phyloP scores from a whole-genome alignment of 2,797 vertebrate genomes.

The Apodemus agrarius region DNA sequence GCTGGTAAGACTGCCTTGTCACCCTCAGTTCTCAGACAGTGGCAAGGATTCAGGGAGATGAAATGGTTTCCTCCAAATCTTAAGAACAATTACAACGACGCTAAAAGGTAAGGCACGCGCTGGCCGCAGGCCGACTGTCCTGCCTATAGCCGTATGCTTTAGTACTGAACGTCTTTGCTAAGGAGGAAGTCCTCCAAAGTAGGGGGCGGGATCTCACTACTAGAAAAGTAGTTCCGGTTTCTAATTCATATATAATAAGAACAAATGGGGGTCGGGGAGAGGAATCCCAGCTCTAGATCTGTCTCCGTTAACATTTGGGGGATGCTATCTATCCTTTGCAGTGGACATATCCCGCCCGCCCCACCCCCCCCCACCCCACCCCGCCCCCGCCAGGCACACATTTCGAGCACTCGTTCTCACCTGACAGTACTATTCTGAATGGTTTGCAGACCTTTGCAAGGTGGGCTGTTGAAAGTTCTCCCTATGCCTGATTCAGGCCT shows the following conservation, averaged over 20 bases:
- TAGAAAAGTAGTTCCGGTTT: conserved; percentile 3
- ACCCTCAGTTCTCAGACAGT: conserved; percentile 2
- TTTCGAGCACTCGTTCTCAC: not conserved
- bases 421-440: not conserved
- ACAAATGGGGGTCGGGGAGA: not conserved
- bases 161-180: not conserved
- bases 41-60: not conserved
- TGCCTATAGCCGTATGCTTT: not conserved
- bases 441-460: not conserved
- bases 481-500: not conserved
- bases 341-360: not conserved
- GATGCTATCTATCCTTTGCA: not conserved
- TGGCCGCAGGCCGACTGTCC: not conserved
- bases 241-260: not conserved
- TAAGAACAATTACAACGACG: conserved; percentile 11
- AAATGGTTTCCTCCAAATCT: not conserved
- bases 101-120: conserved; percentile 6
- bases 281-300: not conserved
- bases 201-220: not conserved
- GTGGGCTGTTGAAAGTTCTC: not conserved
- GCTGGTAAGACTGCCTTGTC: not conserved
- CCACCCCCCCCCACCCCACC: too few relatives aligned
- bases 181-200: not conserved
- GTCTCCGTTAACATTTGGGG: not conserved
- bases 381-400: too few relatives aligned